These are phyloP conservation scores for Laticauda colubrina DNA, from an alignment of 2,113 vertebrate genomes.

Conservation along the genomic window DNA sequence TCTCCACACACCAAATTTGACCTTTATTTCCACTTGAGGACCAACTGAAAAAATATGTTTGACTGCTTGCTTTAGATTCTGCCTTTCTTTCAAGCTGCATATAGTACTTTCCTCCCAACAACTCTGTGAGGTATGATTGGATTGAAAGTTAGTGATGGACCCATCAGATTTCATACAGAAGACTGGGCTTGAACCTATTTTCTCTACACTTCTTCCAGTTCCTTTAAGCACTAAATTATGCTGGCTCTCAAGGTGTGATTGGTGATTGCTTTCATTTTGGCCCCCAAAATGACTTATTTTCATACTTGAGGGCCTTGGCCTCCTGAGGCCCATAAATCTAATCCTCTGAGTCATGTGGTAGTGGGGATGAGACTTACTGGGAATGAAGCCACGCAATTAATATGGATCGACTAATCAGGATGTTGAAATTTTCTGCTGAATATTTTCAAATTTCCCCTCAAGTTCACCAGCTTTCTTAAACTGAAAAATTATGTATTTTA, in stretches of 20 bases:
- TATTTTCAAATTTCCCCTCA: background rate
- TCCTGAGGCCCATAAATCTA: slow-evolving; percentile 25
- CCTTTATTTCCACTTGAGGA: background rate
- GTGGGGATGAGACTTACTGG: background rate
- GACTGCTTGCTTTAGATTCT: background rate
- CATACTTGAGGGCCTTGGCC: slow-evolving; percentile 34
- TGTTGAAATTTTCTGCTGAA: slow-evolving; percentile 2
- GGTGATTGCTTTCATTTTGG: background rate
- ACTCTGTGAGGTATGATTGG: background rate
- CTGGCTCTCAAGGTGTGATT: background rate
- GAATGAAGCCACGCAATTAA: background rate
- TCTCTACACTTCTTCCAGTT: background rate
- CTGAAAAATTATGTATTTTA: background rate
- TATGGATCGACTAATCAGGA: slow-evolving; percentile 7
- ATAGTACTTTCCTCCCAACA: background rate
- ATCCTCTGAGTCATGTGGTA: slow-evolving; percentile 50
- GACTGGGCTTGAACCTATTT: background rate
- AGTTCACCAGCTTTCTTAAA: background rate
- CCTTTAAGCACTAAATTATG: background rate
- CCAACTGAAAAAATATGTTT: background rate
- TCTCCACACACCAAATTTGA: background rate
- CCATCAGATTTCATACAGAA: background rate
- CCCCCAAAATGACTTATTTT: slow-evolving; percentile 29
- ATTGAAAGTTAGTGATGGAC: background rate
- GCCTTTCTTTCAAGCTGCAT: background rate